These are phyloP conservation scores for Dicycla oo DNA, from an alignment of 2,888 invertebrate genomes.

Conservation along the genomic window DNA sequence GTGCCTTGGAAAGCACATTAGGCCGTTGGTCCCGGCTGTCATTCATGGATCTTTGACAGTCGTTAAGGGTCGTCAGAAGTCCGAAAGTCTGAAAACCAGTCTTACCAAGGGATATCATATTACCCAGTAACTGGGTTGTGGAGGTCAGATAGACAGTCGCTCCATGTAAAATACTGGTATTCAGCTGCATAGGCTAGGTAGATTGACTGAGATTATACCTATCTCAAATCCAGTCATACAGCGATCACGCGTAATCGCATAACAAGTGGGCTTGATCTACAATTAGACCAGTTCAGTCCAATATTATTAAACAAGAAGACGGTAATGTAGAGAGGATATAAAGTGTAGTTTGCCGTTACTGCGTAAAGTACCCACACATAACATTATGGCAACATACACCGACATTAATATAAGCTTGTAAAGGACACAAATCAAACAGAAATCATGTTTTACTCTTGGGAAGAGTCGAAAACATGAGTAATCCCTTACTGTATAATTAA, in stretches of 20 bases:
- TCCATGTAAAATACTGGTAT: too few species aligned
- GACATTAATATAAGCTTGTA: constrained; percentile 1
- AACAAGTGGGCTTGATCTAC: neutral
- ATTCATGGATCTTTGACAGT: too few species aligned
- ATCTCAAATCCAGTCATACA: neutral
- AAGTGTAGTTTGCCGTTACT: neutral
- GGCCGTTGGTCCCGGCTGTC: too few species aligned
- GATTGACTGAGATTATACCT: neutral
- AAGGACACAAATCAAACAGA: neutral
- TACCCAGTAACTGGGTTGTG: too few species aligned
- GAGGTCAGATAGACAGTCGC: too few species aligned
- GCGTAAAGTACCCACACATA: neutral
- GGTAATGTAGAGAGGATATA: neutral
- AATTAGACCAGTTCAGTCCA: neutral
- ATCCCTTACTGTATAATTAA: constrained; percentile 13
- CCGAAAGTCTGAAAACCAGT: too few species aligned
- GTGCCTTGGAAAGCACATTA: too few species aligned
- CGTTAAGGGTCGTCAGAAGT: too few species aligned
- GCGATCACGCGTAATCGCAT: neutral
- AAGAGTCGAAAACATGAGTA: neutral
- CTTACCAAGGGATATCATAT: too few species aligned
- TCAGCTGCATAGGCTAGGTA: too few species aligned
- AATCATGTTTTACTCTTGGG: neutral
- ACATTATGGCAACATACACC: neutral
- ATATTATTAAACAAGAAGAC: neutral